Percentiles rank a stretch among this genome's conserved stretches.
Evolutionary conservation across 1,140 invertebrate genomes (phyloP).

Genomic region (Druon quercuslanigerum): DNA sequence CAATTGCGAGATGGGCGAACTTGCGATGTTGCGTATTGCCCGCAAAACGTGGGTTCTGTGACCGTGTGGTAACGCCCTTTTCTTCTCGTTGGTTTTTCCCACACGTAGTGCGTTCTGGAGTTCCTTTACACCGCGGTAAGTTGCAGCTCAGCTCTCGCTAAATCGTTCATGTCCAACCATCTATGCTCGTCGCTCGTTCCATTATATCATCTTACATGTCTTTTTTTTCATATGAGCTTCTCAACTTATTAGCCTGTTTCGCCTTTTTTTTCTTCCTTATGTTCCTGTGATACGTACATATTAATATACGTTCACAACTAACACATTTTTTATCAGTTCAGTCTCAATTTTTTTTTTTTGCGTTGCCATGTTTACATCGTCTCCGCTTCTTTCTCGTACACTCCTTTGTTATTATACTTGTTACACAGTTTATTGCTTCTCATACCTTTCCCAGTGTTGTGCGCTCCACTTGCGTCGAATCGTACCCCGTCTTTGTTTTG

Average conservation of each 20-base stretch:
- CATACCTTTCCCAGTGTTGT: slow-evolving; percentile 11
- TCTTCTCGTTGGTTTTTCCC: slow-evolving; percentile 78
- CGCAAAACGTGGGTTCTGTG: slow-evolving; percentile 73
- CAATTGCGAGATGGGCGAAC: slow-evolving; percentile 13
- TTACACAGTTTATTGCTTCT: slow-evolving; percentile 28
- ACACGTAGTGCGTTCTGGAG: slow-evolving; percentile 95
- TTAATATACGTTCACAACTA: slow-evolving; percentile 21
- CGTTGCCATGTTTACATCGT: slow-evolving; percentile 34
- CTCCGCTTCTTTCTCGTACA: slow-evolving; percentile 33
- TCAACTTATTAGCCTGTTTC: slow-evolving; percentile 65
- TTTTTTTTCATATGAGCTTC: slow-evolving; percentile 67
- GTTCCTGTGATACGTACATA: slow-evolving; percentile 45
- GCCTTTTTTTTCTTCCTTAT: slow-evolving; percentile 53
- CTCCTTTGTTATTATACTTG: slow-evolving; percentile 16
- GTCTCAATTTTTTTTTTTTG: slow-evolving; percentile 36
- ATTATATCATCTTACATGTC: slow-evolving; percentile 70
- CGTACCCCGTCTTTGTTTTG: slow-evolving; percentile 33
- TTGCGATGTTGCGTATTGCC: slow-evolving; percentile 63
- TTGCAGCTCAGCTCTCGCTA: slow-evolving; percentile 82
- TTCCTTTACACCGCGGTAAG: slow-evolving; percentile 97
- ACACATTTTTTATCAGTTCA: slow-evolving; percentile 32
- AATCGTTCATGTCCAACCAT: slow-evolving; percentile 71
- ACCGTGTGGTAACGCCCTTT: slow-evolving; percentile 75
- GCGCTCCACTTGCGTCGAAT: slow-evolving; percentile 38
- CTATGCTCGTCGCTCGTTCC: slow-evolving; percentile 72